Conservation (phyloP, 2,888 invertebrate genomes). For the Apomyelois bistriatella region DNA sequence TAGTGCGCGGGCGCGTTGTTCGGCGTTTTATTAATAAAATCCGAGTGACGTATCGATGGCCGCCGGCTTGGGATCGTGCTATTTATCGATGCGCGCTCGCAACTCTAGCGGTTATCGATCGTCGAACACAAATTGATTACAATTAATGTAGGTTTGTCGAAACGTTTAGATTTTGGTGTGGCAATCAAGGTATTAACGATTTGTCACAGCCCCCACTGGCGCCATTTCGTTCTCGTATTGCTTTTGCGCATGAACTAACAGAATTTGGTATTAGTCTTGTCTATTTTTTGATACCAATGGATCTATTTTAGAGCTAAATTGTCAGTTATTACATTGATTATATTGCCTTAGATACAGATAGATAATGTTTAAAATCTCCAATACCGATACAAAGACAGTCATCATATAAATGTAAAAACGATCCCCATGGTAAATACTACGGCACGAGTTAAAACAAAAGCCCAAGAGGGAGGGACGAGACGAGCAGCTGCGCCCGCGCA, state of each 20-base stretch:
- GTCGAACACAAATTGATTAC: slow-evolving; percentile 32
- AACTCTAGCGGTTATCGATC: slow-evolving; percentile 46
- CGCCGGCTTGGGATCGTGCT: slow-evolving; percentile 60
- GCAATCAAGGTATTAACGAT: slow-evolving; percentile 29
- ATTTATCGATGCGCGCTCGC: slow-evolving; percentile 70
- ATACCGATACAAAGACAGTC: no score
- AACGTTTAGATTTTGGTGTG: slow-evolving; percentile 9
- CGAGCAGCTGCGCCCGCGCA: slow-evolving; percentile 53
- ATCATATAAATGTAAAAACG: no score
- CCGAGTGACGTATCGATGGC: slow-evolving; percentile 69
- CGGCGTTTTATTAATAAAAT: slow-evolving; percentile 75
- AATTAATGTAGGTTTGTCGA: slow-evolving; percentile 16
- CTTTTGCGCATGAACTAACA: background rate
- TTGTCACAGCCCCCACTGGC: slow-evolving; percentile 30
- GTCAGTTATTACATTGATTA: background rate
- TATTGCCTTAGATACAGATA: no score
- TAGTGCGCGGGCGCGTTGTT: slow-evolving; percentile 53
- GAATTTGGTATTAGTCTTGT: background rate
- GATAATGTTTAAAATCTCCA: no score
- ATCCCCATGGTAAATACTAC: background rate
- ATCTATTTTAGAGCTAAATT: no score
- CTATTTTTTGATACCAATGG: no score
- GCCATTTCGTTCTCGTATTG: background rate
- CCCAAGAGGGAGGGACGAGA: slow-evolving; percentile 35
- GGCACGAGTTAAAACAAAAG: slow-evolving; percentile 42